phyloP scores from a whole-genome alignment of 2,888 invertebrate species.

The Cosmia pyralina region DNA sequence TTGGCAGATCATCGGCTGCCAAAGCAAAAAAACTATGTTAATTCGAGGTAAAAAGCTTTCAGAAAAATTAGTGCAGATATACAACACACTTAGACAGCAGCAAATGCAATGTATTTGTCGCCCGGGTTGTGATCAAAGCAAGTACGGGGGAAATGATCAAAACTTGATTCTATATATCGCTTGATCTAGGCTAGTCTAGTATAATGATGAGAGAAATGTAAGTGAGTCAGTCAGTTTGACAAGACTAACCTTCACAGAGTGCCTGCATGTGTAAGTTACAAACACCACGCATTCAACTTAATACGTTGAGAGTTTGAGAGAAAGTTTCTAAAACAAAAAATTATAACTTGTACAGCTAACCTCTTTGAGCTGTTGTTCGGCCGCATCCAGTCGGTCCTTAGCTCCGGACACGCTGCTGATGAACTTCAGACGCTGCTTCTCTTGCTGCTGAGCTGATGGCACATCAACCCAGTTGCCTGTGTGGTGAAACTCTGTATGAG shows the following conservation, averaged over 20 bases:
- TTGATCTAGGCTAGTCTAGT: neutral
- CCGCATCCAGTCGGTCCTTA: conserved; percentile 62
- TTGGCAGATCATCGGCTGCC: conserved; percentile 28
- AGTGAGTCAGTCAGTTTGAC: too few species aligned
- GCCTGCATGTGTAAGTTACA: neutral
- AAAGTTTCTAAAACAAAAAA: too few species aligned
- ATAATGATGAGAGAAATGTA: too few species aligned
- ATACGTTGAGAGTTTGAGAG: neutral
- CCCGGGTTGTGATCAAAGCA: neutral
- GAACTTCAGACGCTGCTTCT: conserved; percentile 68
- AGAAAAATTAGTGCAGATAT: neutral
- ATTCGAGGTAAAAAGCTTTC: neutral
- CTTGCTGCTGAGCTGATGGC: conserved; percentile 43
- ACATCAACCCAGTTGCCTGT: conserved; percentile 2
- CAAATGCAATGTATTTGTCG: neutral
- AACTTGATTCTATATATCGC: neutral
- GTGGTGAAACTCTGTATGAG: neutral
- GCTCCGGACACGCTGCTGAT: conserved; percentile 62
- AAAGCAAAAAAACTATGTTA: neutral
- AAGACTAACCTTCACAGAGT: too few species aligned
- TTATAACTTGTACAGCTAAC: conserved; percentile 21
- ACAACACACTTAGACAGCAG: neutral
- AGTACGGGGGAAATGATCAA: neutral
- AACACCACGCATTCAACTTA: neutral
- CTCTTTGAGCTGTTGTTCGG: conserved; percentile 65